Conservation (phyloP, 1,140 invertebrate species). For the Camponotus pennsylvanicus region DNA sequence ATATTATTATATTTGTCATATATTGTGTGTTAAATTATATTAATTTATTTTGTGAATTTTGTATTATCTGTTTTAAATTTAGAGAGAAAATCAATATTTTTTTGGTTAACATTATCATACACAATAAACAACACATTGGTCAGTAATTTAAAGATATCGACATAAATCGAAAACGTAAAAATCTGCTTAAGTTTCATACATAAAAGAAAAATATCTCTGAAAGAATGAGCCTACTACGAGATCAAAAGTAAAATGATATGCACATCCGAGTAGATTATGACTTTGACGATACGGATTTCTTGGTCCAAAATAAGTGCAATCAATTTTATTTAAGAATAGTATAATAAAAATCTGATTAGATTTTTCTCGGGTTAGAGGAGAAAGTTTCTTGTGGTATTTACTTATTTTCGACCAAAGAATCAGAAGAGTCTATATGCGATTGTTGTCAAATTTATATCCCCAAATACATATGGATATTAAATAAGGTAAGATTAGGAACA, state of each 20-base stretch:
- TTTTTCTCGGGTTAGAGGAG: not conserved
- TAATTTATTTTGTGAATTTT: constrained; percentile 5
- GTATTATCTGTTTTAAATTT: not conserved
- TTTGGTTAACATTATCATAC: not conserved
- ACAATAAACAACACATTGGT: not conserved
- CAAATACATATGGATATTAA: constrained; percentile 44
- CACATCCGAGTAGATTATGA: not conserved
- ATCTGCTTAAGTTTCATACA: not conserved
- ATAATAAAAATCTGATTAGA: constrained; percentile 12
- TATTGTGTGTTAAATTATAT: constrained; percentile 9
- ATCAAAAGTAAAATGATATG: constrained; percentile 17
- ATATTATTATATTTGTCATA: not conserved
- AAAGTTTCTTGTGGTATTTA: constrained; percentile 22
- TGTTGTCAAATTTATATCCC: constrained; percentile 47
- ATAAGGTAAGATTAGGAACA: constrained; percentile 24
- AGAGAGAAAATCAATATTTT: not conserved
- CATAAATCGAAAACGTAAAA: not conserved
- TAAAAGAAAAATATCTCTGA: not conserved
- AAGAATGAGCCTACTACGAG: not conserved
- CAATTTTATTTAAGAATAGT: constrained; percentile 8
- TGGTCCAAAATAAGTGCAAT: constrained; percentile 32
- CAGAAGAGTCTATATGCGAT: constrained; percentile 26
- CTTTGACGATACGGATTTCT: constrained; percentile 23
- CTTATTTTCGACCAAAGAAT: constrained; percentile 35
- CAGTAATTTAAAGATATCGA: constrained; percentile 9